Evolutionary conservation across 2,113 vertebrate species (phyloP).

Genomic region (Oplegnathus fasciatus): DNA sequence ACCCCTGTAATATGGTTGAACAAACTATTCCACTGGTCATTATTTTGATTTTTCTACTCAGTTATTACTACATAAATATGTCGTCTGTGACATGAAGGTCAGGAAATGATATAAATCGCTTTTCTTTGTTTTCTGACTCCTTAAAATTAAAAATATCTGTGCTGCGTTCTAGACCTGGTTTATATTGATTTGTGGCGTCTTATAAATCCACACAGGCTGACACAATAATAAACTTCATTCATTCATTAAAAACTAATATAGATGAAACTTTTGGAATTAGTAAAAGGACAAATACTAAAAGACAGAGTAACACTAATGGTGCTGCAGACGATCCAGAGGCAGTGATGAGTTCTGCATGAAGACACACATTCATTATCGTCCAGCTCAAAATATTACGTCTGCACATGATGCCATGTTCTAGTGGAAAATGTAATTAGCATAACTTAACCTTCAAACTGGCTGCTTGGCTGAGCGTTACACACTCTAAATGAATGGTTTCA

Average conservation of each 20-base stretch:
- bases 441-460: constrained; percentile 24
- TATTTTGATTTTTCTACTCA: no score
- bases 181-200: background rate
- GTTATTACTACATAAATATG: no score
- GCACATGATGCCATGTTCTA: background rate
- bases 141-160: background rate
- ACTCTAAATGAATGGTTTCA: background rate
- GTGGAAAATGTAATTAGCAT: constrained; percentile 43
- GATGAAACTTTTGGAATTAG: background rate
- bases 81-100: no score
- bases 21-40: no score
- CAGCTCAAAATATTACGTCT: background rate
- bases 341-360: constrained; percentile 6
- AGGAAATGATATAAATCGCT: no score
- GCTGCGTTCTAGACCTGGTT: background rate
- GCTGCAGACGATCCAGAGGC: background rate
- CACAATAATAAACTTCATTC: background rate
- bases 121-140: background rate
- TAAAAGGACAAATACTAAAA: background rate
- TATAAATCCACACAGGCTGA: background rate
- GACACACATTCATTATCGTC: constrained; percentile 3
- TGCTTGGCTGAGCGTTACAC: background rate
- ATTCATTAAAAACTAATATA: background rate
- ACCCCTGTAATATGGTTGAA: no score
- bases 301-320: no score